Evolutionary conservation across 2,797 vertebrate genomes (phyloP).

Genomic region (Florisuga fusca): DNA sequence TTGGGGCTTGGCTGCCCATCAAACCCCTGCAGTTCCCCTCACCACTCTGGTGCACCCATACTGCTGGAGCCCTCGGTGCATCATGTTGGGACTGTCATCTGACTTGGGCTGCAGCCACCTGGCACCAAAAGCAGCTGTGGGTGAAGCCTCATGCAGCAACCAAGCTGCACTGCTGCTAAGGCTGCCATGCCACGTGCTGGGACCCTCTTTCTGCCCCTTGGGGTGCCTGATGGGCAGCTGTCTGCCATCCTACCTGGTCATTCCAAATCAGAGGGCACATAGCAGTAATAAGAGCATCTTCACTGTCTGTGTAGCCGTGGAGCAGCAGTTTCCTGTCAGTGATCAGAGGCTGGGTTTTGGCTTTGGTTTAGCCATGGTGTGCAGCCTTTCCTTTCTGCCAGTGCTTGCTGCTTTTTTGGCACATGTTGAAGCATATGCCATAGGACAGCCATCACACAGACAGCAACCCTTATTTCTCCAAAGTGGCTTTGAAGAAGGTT

Average conservation of each 20-base stretch:
- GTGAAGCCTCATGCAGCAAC: neutral
- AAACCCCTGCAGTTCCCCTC: neutral
- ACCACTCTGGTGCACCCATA: neutral
- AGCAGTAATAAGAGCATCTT: neutral
- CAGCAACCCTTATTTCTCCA: neutral
- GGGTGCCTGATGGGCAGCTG: neutral
- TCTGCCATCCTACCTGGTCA: neutral
- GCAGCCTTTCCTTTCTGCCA: neutral
- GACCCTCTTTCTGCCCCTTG: neutral
- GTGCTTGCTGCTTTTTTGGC: neutral
- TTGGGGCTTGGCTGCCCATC: neutral
- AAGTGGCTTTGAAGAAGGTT: neutral
- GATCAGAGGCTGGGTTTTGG: neutral
- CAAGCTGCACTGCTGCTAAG: neutral
- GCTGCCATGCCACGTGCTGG: neutral
- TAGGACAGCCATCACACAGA: neutral
- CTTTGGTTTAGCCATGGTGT: neutral
- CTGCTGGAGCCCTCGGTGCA: fast-evolving
- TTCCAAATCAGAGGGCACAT: neutral
- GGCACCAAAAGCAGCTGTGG: neutral
- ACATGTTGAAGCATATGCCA: fast-evolving
- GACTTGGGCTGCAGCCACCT: neutral
- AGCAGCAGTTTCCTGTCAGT: neutral
- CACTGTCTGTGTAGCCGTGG: fast-evolving
- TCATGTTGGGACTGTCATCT: fast-evolving